These are phyloP conservation scores for Steatornis caripensis DNA, from an alignment of 2,113 vertebrate species.

Conservation along the genomic window DNA sequence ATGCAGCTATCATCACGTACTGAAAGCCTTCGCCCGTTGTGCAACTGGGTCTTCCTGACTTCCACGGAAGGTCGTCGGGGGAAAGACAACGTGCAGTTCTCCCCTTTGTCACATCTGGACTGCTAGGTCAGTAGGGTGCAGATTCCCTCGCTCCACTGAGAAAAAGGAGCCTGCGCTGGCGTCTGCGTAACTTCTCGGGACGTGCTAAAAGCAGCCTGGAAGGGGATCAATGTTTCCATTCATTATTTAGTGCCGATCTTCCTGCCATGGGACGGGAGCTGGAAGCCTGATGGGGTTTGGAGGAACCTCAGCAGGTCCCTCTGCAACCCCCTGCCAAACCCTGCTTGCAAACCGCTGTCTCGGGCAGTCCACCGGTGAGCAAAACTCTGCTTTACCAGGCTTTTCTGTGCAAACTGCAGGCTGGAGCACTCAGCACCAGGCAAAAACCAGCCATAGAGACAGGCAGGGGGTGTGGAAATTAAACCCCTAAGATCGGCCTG, in stretches of 20 bases:
- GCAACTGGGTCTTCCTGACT: not conserved
- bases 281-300: not conserved
- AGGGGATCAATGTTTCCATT: not conserved
- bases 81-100: not conserved
- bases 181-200: not conserved
- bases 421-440: not conserved
- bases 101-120: not conserved
- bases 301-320: not conserved
- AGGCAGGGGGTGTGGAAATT: no score
- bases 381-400: not conserved
- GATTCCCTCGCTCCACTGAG: fast-evolving
- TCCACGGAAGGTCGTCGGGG: not conserved
- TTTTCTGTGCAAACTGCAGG: not conserved
- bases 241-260: not conserved
- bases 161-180: fast-evolving
- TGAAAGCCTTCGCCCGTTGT: fast-evolving
- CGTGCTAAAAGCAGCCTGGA: not conserved
- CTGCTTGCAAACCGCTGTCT: not conserved
- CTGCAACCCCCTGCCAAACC: not conserved
- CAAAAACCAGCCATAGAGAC: not conserved
- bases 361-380: not conserved
- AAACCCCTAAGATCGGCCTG: no score
- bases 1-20: not conserved
- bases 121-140: not conserved
- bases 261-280: not conserved